Base-by-base conservation (phyloP, 2,797 vertebrate species). In the Sebastes vulpes region DNA sequence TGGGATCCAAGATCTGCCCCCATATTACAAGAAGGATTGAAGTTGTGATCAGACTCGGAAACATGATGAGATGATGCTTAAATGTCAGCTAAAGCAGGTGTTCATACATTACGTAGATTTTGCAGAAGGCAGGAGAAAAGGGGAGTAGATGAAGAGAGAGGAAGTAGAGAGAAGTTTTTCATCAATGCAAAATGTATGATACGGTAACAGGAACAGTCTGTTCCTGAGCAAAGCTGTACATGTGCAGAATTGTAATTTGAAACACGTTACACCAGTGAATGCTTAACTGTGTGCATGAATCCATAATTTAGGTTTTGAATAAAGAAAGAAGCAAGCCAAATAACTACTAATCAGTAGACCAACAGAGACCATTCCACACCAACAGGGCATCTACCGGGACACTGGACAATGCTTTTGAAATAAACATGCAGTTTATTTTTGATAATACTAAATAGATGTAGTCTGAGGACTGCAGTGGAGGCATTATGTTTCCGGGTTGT, bases 41-140 rank as follows among this genome's bases (percentile, higher is more conserved):
- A 74, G 56, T 52, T 65, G 53, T 60, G 81, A 87, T 77, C 61
- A 73, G 54, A 60, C 42, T 64, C 64, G 63, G 69, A 61, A 80
- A 38, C 23, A 64, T 71, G 46, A 72, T 60, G 60, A 68, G 35
- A 73, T 79, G 67, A 23, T 81, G 21, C 50, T 50, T 81, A 83
- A 87, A 86, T 90, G 79, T 79, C 81, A 83, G 56, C 69, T 61
- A 81, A 35, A 77, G 58, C 63, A 81, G 73, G 29, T 71, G 75
- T 26, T 80, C 20, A 35, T 72, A 46, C 42, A 46, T 58, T 42
- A 50, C 46, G 11, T 50, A 20, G 29, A 70, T 14, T 76, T 71
- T 66, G 28, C 16, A 66, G 20, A 50, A 46, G 21, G 52, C 11
- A 65, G 16, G 4, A 65, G 25, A 42, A 71, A 23, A 56, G 18